These are phyloP conservation scores for Phallusia fumigata DNA, from an alignment of 23 tunicate species.

Conservation along the genomic window DNA sequence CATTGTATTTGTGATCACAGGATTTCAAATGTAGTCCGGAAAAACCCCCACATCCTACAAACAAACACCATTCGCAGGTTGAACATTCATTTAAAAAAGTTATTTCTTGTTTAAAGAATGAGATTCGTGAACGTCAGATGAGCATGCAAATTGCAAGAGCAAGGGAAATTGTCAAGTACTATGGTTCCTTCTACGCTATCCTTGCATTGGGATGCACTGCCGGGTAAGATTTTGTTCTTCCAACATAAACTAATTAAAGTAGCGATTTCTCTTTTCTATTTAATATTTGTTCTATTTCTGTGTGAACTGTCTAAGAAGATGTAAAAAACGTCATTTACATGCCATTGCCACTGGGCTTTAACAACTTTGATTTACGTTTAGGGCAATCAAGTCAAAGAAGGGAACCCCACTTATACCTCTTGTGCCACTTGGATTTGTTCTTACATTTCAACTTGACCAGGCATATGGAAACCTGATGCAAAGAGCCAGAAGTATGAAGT, in stretches of 20 bases:
- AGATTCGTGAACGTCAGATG: conserved; percentile 86
- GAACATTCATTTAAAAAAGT: not conserved
- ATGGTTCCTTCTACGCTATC: conserved; percentile 53
- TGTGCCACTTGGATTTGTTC: conserved; percentile 67
- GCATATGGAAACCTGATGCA: conserved; percentile 81
- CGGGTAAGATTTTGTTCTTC: conserved; percentile 32
- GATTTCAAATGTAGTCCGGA: no score
- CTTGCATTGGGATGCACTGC: conserved; percentile 44
- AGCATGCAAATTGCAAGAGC: conserved; percentile 69
- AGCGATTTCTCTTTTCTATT: not conserved
- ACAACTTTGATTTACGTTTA: conserved; percentile 10
- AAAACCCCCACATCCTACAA: no score
- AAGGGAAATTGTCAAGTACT: conserved; percentile 70
- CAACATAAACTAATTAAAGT: not conserved
- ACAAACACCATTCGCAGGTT: no score
- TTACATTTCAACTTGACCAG: conserved; percentile 70
- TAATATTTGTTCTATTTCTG: not conserved
- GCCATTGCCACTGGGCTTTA: not conserved
- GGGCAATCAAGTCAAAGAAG: conserved; percentile 32
- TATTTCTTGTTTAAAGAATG: conserved; percentile 62
- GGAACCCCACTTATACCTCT: conserved; percentile 53
- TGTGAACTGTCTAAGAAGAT: not conserved
- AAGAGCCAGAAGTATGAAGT: conserved; percentile 75
- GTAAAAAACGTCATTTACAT: not conserved
- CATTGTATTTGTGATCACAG: no score